A percentile compares a stretch with the other conserved stretches of the same genome.
phyloP scores from a whole-genome alignment of 2,113 vertebrate species.

The Rostratula benghalensis region DNA sequence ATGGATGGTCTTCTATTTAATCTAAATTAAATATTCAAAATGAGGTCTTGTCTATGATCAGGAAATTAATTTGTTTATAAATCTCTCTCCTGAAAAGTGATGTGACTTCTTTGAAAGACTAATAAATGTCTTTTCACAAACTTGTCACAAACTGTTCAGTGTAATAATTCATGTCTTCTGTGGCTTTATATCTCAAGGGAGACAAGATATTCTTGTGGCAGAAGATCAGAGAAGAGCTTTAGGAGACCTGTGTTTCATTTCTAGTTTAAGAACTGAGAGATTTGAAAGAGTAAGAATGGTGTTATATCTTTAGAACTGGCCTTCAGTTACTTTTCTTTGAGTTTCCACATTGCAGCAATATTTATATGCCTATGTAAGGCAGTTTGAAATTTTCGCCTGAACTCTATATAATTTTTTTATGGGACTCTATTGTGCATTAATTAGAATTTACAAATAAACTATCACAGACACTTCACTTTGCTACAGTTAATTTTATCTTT shows the following conservation, averaged over 20 bases:
- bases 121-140: background rate
- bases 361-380: background rate
- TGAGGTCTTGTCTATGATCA: background rate
- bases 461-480: background rate
- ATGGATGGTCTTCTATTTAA: background rate
- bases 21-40: background rate
- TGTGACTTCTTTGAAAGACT: background rate
- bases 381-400: background rate
- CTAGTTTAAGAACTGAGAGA: background rate
- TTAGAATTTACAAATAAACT: slow-evolving; percentile 8
- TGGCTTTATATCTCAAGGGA: background rate
- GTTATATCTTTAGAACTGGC: background rate
- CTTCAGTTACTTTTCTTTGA: background rate
- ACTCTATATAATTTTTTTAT: background rate
- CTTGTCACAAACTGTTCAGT: background rate
- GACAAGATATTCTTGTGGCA: background rate
- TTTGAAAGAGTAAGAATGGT: background rate
- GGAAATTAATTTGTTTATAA: background rate
- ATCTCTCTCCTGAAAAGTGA: background rate
- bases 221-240: background rate
- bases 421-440: background rate
- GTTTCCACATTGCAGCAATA: background rate
- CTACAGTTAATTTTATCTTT: background rate
- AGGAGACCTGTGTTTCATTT: background rate
- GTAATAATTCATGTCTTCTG: background rate